These are phyloP conservation scores for Tautogolabrus adspersus DNA, from an alignment of 2,113 vertebrate genomes.

Conservation along the genomic window DNA sequence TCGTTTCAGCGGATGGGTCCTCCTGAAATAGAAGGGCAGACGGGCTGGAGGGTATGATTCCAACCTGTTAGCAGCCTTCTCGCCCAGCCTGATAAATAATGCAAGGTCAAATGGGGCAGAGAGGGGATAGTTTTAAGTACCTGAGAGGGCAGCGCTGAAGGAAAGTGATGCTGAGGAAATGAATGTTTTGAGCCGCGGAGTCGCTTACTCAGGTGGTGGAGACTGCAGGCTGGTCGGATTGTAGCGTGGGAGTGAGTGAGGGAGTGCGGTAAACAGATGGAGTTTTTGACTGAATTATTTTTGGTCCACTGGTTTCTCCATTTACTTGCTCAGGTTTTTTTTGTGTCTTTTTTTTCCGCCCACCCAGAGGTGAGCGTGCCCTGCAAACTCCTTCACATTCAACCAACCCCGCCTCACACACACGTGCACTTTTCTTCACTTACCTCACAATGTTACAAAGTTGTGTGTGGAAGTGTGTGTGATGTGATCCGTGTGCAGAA, in stretches of 20 bases:
- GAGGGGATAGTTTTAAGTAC: constrained; percentile 35
- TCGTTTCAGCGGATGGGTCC: constrained; percentile 32
- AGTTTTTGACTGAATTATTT: constrained; percentile 54
- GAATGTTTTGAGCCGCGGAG: constrained; percentile 35
- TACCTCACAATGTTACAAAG: constrained; percentile 2
- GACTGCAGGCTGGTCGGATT: neutral
- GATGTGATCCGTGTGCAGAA: constrained; percentile 15
- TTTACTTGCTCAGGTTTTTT: constrained; percentile 28
- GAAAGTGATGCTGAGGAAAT: constrained; percentile 40
- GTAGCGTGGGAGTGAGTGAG: constrained; percentile 27
- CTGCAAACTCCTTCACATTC: constrained; percentile 25
- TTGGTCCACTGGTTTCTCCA: constrained; percentile 41
- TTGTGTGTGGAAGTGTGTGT: constrained; percentile 34
- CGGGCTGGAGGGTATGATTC: constrained; percentile 33
- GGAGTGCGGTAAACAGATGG: constrained; percentile 14
- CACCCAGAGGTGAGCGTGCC: constrained; percentile 51
- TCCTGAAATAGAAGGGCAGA: constrained; percentile 54
- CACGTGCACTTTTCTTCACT: constrained; percentile 4
- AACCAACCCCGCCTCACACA: constrained; percentile 10
- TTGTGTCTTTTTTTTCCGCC: constrained; percentile 40
- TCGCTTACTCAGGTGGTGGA: constrained; percentile 31
- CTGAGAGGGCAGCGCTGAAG: constrained; percentile 37
- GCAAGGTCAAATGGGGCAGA: constrained; percentile 58
- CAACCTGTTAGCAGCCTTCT: constrained; percentile 59
- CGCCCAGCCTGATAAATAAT: constrained; percentile 67